Conservation (phyloP, 2,113 vertebrate species). For the Phaetusa simplex region DNA sequence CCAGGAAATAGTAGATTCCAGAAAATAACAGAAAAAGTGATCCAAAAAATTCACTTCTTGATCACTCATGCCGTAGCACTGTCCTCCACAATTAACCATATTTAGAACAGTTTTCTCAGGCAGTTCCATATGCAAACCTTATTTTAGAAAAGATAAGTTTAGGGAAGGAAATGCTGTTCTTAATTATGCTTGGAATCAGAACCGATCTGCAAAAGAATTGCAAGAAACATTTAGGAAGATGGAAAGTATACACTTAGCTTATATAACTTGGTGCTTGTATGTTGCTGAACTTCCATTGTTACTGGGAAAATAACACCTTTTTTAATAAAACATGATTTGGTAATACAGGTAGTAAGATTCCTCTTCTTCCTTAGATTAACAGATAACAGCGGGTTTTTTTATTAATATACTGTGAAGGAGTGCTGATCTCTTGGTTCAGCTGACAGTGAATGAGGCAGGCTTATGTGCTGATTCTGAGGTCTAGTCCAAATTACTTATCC, state of each 20-base stretch:
- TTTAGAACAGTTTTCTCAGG: neutral
- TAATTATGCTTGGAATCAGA: neutral
- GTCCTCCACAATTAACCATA: neutral
- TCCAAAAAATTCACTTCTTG: neutral
- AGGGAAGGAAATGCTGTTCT: neutral
- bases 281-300: neutral
- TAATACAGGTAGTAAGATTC: neutral
- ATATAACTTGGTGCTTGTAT: neutral
- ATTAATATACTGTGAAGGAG: neutral
- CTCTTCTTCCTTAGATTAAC: neutral
- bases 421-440: neutral
- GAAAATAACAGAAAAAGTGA: neutral
- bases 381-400: neutral
- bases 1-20: neutral
- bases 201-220: neutral
- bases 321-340: neutral
- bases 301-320: neutral
- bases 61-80: fast-evolving
- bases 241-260: neutral
- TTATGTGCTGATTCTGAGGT: neutral
- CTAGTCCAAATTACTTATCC: neutral
- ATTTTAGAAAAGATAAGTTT: neutral
- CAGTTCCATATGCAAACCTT: neutral
- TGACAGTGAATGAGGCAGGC: neutral
- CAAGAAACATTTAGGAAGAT: neutral